Conservation (phyloP, 2,888 invertebrate genomes). For the Biston stratarius region DNA sequence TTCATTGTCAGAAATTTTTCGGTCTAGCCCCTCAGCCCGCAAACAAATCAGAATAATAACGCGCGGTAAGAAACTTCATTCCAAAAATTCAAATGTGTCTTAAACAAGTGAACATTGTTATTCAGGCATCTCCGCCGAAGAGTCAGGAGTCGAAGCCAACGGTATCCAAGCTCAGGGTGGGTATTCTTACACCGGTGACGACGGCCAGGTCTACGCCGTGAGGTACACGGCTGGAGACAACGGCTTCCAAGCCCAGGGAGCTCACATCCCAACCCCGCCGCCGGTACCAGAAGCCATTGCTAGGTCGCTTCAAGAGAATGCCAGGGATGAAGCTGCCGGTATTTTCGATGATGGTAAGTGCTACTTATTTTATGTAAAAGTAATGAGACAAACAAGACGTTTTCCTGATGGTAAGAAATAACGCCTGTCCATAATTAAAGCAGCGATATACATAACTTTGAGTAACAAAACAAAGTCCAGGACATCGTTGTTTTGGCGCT, state of each 20-base stretch:
- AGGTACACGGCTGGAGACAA: slow-evolving; percentile 77
- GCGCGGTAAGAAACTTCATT: no score
- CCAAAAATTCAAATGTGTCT: no score
- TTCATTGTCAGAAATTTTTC: no score
- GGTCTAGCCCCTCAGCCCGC: no score
- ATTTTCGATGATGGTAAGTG: slow-evolving; percentile 82
- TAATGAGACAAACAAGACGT: no score
- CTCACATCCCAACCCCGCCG: slow-evolving; percentile 86
- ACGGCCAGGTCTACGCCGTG: slow-evolving; percentile 85
- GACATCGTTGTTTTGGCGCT: no score
- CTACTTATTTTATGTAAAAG: background rate
- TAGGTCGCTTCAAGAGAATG: slow-evolving; percentile 79
- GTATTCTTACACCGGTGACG: slow-evolving; percentile 87
- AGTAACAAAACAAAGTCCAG: no score
- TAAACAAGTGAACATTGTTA: background rate
- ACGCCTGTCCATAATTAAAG: no score
- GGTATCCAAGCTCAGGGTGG: slow-evolving; percentile 85
- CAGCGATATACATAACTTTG: no score
- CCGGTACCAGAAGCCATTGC: slow-evolving; percentile 87
- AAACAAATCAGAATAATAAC: no score
- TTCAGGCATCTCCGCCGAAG: slow-evolving; percentile 77
- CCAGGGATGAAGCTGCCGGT: slow-evolving; percentile 84
- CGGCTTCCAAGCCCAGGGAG: slow-evolving; percentile 84
- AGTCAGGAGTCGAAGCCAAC: slow-evolving; percentile 72
- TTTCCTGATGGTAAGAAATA: no score